Evolutionary conservation across 2,797 vertebrate species (phyloP), one percentile per base, ranked within the genome.

Genomic region (Phylloscopus collybita): DNA sequence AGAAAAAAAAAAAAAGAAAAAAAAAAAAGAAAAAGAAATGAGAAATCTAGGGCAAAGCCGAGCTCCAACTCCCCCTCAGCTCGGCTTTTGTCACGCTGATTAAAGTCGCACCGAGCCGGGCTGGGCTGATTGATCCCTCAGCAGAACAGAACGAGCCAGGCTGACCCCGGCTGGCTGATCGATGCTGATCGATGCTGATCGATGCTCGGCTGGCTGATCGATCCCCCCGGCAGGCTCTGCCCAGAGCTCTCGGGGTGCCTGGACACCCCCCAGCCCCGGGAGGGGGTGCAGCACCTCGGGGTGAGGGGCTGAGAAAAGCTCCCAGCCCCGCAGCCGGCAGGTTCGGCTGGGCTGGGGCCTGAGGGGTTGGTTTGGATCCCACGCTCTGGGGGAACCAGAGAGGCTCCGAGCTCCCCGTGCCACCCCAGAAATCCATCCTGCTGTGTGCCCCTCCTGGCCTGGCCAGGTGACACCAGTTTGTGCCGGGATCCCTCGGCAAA

Each of bases 31-130:
- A 40, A 13, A 40, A 12, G 38, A 13, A 40, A 40, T 40, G 11
- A 23, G 7, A 80, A 62, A 93, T 75, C 70, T 70, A 92, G 93
- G 91, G 90, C 91, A 90, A 47, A 95, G 34, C 71, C 65, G 27
- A 38, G 54, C 87, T 92, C 75, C 56, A 13, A 27, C 85, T 90
- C 91, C 89, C 94, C 86, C 91, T 89, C 71, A 82, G 71, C 81
- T 76, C 79, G 6, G 84, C 38, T 92, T 91, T 76, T 95, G 94
- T 86, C 79, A 56, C 38, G 3, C 65, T 57, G 87, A 91, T 95
- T 74, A 34, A 85, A 87, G 93, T 30, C 36, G 65, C 72, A 4
- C 40, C 2, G 60, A 53, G 92, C 60, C 6, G 20, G 76, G 78
- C 16, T 66, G 38, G 73, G 34, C 8, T 49, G 92, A 96, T 95